These are phyloP conservation scores for Corythaeola cristata DNA, from an alignment of 2,113 vertebrate species.

Conservation along the genomic window DNA sequence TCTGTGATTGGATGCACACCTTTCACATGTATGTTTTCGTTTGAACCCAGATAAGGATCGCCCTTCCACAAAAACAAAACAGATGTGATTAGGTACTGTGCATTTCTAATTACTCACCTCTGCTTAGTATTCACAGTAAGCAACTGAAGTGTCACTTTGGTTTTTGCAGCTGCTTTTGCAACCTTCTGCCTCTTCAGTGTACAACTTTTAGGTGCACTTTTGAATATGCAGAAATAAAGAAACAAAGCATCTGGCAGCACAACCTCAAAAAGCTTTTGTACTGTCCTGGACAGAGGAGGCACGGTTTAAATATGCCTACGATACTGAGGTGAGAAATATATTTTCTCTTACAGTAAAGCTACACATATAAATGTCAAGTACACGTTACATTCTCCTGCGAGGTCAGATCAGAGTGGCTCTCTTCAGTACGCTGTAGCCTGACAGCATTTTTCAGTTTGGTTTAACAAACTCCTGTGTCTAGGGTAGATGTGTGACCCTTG, in stretches of 20 bases:
- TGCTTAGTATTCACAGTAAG: background rate
- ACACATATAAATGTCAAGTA: background rate
- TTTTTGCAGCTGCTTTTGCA: background rate
- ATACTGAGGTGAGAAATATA: background rate
- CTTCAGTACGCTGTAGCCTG: background rate
- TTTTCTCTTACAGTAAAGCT: background rate
- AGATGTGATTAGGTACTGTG: background rate
- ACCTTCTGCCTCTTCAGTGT: background rate
- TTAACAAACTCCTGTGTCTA: background rate
- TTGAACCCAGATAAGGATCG: background rate
- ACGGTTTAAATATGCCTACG: background rate
- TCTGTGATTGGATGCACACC: background rate
- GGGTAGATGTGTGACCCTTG: accelerated
- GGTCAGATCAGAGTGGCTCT: background rate
- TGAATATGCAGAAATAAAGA: background rate
- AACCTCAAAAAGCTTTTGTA: background rate
- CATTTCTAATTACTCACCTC: background rate
- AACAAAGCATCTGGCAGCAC: background rate
- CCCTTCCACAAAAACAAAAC: background rate
- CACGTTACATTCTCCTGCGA: background rate
- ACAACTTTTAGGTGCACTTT: background rate
- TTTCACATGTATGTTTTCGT: constrained; percentile 23
- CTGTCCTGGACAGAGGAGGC: background rate
- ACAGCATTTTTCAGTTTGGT: background rate
- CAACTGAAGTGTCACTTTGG: background rate